Evolutionary conservation across 1,140 invertebrate genomes (phyloP).

Genomic region (Drosophila punjabiensis): DNA sequence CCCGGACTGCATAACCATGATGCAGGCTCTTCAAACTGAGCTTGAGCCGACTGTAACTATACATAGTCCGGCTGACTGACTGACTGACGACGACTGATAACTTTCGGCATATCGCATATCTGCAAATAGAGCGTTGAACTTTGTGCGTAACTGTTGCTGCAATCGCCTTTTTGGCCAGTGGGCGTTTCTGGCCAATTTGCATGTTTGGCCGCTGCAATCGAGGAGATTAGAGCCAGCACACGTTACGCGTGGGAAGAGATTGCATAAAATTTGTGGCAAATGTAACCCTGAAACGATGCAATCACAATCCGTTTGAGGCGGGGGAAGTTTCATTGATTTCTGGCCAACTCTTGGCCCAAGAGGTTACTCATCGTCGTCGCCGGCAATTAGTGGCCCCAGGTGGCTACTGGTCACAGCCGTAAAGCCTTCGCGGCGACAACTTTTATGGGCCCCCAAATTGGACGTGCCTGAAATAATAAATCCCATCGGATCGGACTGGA

Average conservation of each 20-base stretch:
- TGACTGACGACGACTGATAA: conserved; percentile 4
- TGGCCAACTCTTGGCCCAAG: conserved; percentile 36
- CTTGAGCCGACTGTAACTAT: conserved; percentile 14
- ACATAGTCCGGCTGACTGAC: conserved; percentile 5
- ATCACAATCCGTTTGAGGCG: conserved; percentile 35
- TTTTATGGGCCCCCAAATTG: conserved; percentile 64
- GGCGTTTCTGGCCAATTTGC: background rate
- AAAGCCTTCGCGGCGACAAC: conserved; percentile 59
- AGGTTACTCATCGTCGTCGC: conserved; percentile 37
- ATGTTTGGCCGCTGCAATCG: background rate
- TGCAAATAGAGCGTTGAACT: conserved; percentile 17
- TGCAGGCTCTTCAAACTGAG: conserved; percentile 4
- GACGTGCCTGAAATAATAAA: conserved; percentile 62
- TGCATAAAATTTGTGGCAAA: conserved; percentile 46
- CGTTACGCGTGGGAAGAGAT: conserved; percentile 5
- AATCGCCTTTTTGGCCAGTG: conserved; percentile 6
- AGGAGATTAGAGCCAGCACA: conserved; percentile 5
- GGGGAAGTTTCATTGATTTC: conserved; percentile 31
- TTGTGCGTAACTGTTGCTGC: conserved; percentile 13
- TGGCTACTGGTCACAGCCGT: conserved; percentile 28
- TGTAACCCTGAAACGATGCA: conserved; percentile 42
- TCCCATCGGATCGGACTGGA: background rate
- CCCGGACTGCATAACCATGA: conserved; percentile 3
- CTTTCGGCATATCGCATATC: conserved; percentile 18
- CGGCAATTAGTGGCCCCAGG: conserved; percentile 36